Evolutionary conservation across 2,888 invertebrate species (phyloP).

Genomic region (Tenthredo livida): DNA sequence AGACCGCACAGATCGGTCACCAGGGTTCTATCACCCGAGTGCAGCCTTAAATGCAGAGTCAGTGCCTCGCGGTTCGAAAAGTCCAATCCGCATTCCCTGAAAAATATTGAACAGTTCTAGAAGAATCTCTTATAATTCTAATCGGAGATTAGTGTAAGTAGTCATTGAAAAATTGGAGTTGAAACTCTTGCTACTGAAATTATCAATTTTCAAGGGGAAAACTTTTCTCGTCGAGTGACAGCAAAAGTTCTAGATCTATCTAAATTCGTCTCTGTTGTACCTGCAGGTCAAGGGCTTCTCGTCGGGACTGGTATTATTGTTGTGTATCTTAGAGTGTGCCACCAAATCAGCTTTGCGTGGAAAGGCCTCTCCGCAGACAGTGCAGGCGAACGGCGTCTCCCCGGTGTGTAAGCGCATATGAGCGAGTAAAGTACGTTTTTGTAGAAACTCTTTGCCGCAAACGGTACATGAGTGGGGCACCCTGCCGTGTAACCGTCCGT

Average conservation of each 20-base stretch:
- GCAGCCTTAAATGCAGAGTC: conserved; percentile 88
- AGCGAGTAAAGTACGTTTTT: conserved; percentile 90
- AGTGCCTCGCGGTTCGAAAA: conserved; percentile 87
- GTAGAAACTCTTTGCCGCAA: conserved; percentile 92
- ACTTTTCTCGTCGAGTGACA: neutral
- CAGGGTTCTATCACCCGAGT: conserved; percentile 89
- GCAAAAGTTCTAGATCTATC: neutral
- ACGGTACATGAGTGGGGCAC: conserved; percentile 90
- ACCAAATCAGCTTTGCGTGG: conserved; percentile 86
- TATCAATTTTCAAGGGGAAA: neutral
- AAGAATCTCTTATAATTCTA: neutral
- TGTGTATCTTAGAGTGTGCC: conserved; percentile 81
- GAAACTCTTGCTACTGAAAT: neutral
- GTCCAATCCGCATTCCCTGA: conserved; percentile 83
- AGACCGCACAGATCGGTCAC: conserved; percentile 90
- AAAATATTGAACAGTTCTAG: conserved; percentile 55
- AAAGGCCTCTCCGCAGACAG: conserved; percentile 89
- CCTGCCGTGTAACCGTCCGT: conserved; percentile 89
- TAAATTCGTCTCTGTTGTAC: conserved; percentile 68
- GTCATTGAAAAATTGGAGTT: neutral
- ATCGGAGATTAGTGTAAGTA: neutral
- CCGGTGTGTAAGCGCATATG: conserved; percentile 90
- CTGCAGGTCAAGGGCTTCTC: conserved; percentile 78
- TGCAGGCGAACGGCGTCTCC: conserved; percentile 87
- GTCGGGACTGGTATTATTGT: conserved; percentile 77